Evolutionary conservation across 2,113 vertebrate species (phyloP), one percentile per base, ranked within the genome.

Genomic region (Neodontobutis hainanensis): DNA sequence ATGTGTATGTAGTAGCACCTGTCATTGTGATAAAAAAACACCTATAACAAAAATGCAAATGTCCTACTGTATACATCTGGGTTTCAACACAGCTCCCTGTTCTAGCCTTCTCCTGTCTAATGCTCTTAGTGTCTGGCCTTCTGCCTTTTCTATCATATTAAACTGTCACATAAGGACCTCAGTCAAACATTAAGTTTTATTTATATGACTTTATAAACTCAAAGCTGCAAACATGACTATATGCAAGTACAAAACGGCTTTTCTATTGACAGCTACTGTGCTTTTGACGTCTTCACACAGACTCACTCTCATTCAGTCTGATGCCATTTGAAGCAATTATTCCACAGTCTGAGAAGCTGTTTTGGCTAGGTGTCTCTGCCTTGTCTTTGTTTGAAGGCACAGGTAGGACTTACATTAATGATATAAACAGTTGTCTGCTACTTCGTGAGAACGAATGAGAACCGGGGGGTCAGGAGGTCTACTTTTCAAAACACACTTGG

Each of bases 401-500:
- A 57, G 34, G 27, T 57, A 15, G 44, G 4, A 77, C 70, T 83
- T 55, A 60, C 73, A 66, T 15, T 80, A 59, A 79, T 69, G 32
- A 74, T 69, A 61, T 72, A 73, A 75, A 83, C 78, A 82, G 69
- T 78, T 56, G 80, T 66, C 10, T 11, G 36, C 63, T 66, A 59
- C 44, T 71, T 59, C 59, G 68, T 87, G 79, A 68, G 77, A 87
- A 27, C 64, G 43, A 51, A 36, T 16, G 16, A 32, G 59, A 64
- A 75, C 64, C 61, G 65, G 8, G 11, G 55, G 78, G 82, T 86
- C 73, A 76, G 27, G 34, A 61, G 70, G 68, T 70, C 52, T 19
- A 47, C 67, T 81, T 64, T 83, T 73, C 65, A 79, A 82, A 19
- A 59, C 75, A 66, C 73, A 77, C 77, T 73, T 78, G 59, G 62